Base-by-base conservation (phyloP, 2,888 invertebrate species). In the Calephelis perditalis region DNA sequence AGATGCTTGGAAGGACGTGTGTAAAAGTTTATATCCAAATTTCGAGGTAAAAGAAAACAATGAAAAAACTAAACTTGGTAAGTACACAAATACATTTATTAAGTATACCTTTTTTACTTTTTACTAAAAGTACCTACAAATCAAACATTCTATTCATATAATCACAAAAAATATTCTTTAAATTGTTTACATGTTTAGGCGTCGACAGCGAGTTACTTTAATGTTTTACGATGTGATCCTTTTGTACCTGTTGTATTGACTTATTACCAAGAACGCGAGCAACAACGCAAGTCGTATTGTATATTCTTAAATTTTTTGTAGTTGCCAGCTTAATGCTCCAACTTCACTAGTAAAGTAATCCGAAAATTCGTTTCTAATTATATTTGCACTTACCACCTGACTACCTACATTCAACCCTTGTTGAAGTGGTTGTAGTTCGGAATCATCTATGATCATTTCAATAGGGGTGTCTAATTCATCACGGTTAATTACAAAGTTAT, bases 1-100 rank as follows among this genome's bases (percentile, higher is more conserved):
- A 60, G 67, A 68, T 63, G 68, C 61, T 63, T 70, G 69, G 68
- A 70, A 68, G 64, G 57, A 62, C 63, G 67, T 68, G 35, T 69
- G 70, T 67, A 62, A 68, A 66, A 64, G 65, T 65, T 66, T 70
- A 65, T 68, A 67, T 68, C 63, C 52, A 59, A 59, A 59, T 59
- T 59, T 59, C 52, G 35, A 54, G 35, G 59, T 44, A 65, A 68
- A 68, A 67, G 68, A 68, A 64, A 67, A 66, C 64, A 68, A 60
- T 65, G 68, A 68, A 70, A 68, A 67, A 70, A 65, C 66, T 61
- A 66, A 67, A 68, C 67, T 63, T 63, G 44, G 44, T 57, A 54
- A 47, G 55, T 57, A 56, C 12, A 61, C 36, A 59, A 56, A 56
- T 60, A 56, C 57, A 54, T 54, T 68, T 66, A 65, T 66, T 66